phyloP scores from a whole-genome alignment of 2,113 vertebrate genomes.

The Clarias macrocephalus region DNA sequence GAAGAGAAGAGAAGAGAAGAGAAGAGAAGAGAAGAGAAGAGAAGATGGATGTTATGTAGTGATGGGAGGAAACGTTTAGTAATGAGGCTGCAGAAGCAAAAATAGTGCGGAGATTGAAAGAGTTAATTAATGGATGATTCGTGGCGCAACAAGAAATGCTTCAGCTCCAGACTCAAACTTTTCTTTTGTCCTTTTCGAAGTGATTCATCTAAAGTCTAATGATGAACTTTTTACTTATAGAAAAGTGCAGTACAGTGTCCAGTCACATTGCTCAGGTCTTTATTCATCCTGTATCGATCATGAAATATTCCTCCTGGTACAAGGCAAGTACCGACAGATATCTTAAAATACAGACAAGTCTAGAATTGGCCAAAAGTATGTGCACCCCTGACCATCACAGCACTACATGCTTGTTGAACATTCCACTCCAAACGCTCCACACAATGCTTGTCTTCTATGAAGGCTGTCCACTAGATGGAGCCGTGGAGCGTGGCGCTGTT shows the following conservation, averaged over 20 bases:
- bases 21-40: no score
- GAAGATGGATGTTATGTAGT: background rate
- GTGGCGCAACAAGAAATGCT: background rate
- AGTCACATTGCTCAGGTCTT: background rate
- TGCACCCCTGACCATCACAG: no score
- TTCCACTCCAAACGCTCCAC: background rate
- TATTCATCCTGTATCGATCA: background rate
- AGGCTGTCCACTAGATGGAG: background rate
- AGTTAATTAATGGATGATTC: background rate
- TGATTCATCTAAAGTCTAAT: background rate
- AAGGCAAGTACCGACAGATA: background rate
- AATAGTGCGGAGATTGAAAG: background rate
- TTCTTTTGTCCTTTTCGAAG: no score
- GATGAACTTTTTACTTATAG: background rate
- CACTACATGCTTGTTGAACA: no score
- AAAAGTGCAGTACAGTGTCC: background rate
- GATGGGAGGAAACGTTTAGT: background rate
- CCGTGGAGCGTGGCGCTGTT: no score
- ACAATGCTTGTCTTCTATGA: background rate
- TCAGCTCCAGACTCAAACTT: background rate
- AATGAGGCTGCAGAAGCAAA: background rate
- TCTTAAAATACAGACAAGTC: background rate
- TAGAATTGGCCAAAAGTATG: background rate
- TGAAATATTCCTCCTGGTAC: background rate
- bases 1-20: no score